Conservation (phyloP, 2,888 invertebrate species). For the Andrena dorsata region DNA sequence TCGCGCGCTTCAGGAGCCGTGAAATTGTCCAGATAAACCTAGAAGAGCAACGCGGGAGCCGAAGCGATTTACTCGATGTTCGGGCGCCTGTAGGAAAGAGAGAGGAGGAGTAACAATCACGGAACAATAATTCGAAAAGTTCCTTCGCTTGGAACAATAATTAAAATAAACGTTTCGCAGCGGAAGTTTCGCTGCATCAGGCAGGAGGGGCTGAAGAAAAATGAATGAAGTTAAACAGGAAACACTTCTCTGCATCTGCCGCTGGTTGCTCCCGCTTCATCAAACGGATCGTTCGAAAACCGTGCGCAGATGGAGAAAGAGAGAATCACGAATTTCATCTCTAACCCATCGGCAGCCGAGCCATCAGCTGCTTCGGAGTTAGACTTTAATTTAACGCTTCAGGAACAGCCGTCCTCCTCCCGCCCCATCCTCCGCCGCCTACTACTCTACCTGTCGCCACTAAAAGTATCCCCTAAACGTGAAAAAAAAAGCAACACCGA, state of each 20-base stretch:
- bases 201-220: constrained; percentile 48
- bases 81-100: constrained; percentile 7
- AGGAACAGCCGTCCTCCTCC: constrained; percentile 71
- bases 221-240: constrained; percentile 62
- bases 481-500: constrained; percentile 24
- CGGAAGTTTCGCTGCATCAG: constrained; percentile 21
- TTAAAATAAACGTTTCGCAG: constrained; percentile 59
- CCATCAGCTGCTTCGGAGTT: constrained; percentile 77
- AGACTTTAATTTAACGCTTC: constrained; percentile 84
- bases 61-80: constrained; percentile 44
- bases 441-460: constrained; percentile 4
- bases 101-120: constrained; percentile 26
- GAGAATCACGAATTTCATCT: constrained; percentile 74
- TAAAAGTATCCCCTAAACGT: constrained; percentile 22
- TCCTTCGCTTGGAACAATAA: constrained; percentile 56
- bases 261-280: constrained; percentile 53
- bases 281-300: constrained; percentile 64
- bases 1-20: not conserved
- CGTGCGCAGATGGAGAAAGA: constrained; percentile 52
- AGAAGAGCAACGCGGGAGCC: constrained; percentile 26
- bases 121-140: constrained; percentile 60
- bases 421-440: constrained; percentile 27
- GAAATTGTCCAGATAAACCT: constrained; percentile 27
- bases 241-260: constrained; percentile 66
- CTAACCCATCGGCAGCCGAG: constrained; percentile 61